Evolutionary conservation across 1,140 invertebrate genomes (phyloP), one percentile per base, ranked within the genome.

Genomic region (Drosophila baimaii): DNA sequence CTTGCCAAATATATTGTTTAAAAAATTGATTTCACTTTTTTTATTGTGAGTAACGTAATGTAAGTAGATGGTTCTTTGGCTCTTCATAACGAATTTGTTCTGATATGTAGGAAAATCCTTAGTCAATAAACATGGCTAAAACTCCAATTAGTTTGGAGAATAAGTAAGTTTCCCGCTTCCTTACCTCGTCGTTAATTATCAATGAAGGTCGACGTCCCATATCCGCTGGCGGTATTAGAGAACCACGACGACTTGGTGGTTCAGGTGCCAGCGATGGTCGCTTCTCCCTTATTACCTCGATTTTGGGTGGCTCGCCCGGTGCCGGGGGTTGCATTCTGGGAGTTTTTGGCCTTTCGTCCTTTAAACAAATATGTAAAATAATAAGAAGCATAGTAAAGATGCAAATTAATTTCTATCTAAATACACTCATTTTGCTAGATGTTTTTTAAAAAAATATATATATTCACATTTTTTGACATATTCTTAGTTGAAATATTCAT

Each of bases 101-200:
- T 1, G 9, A 21, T 31, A 15, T 52, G 15, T 2, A 31, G 19
- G 15, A 8, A 31, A 19, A 31, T 31, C 3, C 0, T 19, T 33
- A 13, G 13, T 5, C 8, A 7, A 31, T 31, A 31, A 31, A 31
- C 10, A 33, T 33, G 10, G 8, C 31, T 33, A 33, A 33, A 13
- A 21, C 10, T 23, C 29, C 12, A 19, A 31, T 19, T 31, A 19
- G 10, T 17, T 0, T 31, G 13, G 5, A 13, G 17, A 15, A 31
- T 1, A 52, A 15, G 0, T 9, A 1, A 1, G 1, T 35, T 35
- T 3, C 15, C 25, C 6, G 5, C 15, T 21, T 23, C 1, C 33
- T 93, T 95, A 98, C 97, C 96, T 98, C 97, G 93, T 98, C 97
- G 92, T 96, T 97, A 92, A 98, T 97, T 83, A 98, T 96, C 72